Evolutionary conservation across 2,113 vertebrate genomes (phyloP).

Genomic region (Glaucidium brasilianum): DNA sequence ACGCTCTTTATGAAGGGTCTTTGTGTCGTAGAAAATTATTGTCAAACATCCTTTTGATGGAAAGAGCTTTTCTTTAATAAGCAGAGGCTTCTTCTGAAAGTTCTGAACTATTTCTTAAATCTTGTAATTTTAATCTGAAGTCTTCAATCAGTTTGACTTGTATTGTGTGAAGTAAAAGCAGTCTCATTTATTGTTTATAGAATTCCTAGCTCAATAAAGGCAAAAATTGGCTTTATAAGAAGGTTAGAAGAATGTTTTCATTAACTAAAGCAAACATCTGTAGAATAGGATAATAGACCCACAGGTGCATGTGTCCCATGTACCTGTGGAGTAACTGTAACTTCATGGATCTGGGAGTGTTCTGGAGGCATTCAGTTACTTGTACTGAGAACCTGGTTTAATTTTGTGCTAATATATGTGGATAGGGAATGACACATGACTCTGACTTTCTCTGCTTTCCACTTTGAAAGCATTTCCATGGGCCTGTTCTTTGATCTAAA

Average conservation of each 20-base stretch:
- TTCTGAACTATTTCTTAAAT: neutral
- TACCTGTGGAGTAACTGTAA: neutral
- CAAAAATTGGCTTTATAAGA: neutral
- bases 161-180: neutral
- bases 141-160: conserved; percentile 7
- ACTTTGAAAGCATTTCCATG: neutral
- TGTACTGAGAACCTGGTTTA: neutral
- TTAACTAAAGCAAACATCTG: neutral
- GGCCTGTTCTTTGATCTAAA: neutral
- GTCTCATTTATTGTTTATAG: neutral
- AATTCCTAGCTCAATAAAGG: neutral
- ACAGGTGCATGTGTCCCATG: neutral
- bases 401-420: neutral
- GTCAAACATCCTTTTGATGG: neutral
- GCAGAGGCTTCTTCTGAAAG: neutral
- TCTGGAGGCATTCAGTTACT: neutral
- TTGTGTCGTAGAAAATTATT: neutral
- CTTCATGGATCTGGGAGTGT: neutral
- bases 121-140: neutral
- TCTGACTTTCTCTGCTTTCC: neutral
- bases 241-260: neutral
- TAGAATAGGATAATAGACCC: neutral
- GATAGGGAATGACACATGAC: neutral
- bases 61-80: neutral
- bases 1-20: neutral